Conservation (phyloP, 1,140 invertebrate species). For the Dendrolimus kikuchii region DNA sequence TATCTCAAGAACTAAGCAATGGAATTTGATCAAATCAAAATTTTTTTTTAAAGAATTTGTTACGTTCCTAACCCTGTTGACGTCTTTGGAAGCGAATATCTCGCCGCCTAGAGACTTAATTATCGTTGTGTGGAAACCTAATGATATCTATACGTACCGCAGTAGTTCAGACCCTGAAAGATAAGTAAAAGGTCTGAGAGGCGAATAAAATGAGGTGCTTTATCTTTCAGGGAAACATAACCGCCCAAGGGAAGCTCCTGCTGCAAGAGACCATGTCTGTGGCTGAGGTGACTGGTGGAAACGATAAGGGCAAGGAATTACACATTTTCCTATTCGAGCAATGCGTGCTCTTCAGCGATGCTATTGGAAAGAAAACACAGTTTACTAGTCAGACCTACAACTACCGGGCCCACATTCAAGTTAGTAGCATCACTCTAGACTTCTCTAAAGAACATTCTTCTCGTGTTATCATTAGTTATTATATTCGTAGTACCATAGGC, state of each 20-base stretch:
- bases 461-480: no score
- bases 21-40: no score
- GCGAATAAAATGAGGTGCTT: not conserved
- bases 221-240: constrained; percentile 91
- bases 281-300: constrained; percentile 77
- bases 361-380: constrained; percentile 94
- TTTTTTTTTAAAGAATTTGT: no score
- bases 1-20: no score
- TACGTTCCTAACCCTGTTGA: no score
- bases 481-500: no score
- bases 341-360: constrained; percentile 97
- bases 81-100: no score
- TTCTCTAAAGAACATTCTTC: not conserved
- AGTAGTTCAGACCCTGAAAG: constrained; percentile 1
- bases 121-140: no score
- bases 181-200: constrained; percentile 3
- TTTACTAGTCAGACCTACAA: constrained; percentile 96
- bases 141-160: no score
- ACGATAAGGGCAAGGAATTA: constrained; percentile 82
- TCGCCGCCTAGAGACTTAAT: no score
- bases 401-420: constrained; percentile 98
- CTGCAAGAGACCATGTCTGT: constrained; percentile 92
- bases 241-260: constrained; percentile 95
- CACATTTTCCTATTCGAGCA: constrained; percentile 99
- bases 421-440: constrained; percentile 51